These are phyloP conservation scores for Toxonevra muliebris DNA, from an alignment of 2,888 invertebrate genomes.

Conservation along the genomic window DNA sequence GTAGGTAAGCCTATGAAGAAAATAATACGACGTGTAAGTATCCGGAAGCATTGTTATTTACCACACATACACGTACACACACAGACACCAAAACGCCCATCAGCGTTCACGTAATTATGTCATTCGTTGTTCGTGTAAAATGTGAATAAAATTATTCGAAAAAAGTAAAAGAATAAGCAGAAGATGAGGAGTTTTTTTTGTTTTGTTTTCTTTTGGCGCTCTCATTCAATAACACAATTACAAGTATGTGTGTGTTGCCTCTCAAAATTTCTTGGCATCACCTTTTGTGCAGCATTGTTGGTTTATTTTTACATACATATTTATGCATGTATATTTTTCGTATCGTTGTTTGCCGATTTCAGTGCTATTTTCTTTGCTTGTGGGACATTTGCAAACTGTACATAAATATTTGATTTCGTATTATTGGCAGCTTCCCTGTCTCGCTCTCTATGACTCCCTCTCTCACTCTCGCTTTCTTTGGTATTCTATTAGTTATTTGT, in stretches of 20 bases:
- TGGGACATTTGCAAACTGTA: slow-evolving; percentile 23
- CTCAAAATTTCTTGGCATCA: not conserved
- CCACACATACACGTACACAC: not conserved
- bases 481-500: too few species aligned
- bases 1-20: not conserved
- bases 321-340: slow-evolving; percentile 5
- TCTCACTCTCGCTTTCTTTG: too few species aligned
- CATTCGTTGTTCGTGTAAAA: slow-evolving; percentile 33
- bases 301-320: not conserved
- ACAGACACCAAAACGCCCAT: slow-evolving; percentile 28
- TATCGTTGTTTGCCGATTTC: not conserved
- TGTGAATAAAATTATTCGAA: not conserved
- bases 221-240: too few species aligned
- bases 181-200: too few species aligned
- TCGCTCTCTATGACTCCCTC: not conserved
- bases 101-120: slow-evolving; percentile 36
- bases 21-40: not conserved
- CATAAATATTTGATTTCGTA: slow-evolving; percentile 38
- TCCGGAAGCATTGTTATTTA: slow-evolving; percentile 11
- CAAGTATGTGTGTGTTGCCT: not conserved
- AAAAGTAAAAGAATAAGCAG: too few species aligned
- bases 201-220: not conserved
- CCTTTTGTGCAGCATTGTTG: not conserved
- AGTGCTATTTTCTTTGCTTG: slow-evolving; percentile 1
- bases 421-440: slow-evolving; percentile 19